A percentile compares a stretch with the other conserved stretches of the same genome.
These are phyloP conservation scores for Neogobius melanostomus DNA, from an alignment of 2,113 vertebrate genomes.

Conservation along the genomic window DNA sequence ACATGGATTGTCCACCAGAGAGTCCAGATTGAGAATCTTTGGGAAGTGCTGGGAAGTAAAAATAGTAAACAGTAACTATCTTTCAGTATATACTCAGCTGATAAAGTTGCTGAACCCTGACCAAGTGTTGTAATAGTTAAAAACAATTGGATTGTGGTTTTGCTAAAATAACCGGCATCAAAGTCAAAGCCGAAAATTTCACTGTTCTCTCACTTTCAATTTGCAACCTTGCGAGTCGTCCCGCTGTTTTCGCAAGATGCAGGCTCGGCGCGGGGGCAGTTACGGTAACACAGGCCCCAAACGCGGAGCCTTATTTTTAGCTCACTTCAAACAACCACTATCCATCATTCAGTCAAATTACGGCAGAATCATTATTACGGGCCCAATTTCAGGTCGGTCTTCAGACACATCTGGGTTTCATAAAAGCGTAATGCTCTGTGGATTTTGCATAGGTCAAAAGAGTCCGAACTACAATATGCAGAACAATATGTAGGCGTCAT, in stretches of 20 bases:
- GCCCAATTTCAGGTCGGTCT: not conserved
- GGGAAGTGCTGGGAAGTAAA: too few species aligned
- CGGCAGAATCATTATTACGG: conserved; percentile 31
- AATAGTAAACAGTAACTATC: too few species aligned
- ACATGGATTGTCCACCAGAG: too few species aligned
- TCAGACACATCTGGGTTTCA: conserved; percentile 27
- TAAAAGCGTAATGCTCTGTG: conserved; percentile 2
- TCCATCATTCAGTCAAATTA: conserved; percentile 47
- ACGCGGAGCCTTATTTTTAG: conserved; percentile 27
- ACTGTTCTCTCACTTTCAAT: not conserved
- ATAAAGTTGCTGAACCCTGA: too few species aligned
- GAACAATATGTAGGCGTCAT: not conserved
- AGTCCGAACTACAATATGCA: not conserved
- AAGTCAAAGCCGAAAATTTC: not conserved
- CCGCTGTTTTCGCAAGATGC: conserved; percentile 20
- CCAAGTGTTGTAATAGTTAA: too few species aligned
- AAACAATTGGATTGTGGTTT: not conserved
- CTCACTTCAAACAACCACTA: conserved; percentile 9
- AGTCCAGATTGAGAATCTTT: too few species aligned
- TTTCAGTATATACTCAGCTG: too few species aligned
- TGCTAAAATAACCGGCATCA: not conserved
- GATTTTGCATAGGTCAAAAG: conserved; percentile 18
- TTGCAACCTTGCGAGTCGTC: conserved; percentile 4
- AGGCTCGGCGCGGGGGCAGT: conserved; percentile 23
- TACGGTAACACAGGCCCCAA: conserved; percentile 8